Evolutionary conservation across 1,140 invertebrate species (phyloP), one percentile per base, ranked within the genome.

Genomic region (Meloidogyne exigua): DNA sequence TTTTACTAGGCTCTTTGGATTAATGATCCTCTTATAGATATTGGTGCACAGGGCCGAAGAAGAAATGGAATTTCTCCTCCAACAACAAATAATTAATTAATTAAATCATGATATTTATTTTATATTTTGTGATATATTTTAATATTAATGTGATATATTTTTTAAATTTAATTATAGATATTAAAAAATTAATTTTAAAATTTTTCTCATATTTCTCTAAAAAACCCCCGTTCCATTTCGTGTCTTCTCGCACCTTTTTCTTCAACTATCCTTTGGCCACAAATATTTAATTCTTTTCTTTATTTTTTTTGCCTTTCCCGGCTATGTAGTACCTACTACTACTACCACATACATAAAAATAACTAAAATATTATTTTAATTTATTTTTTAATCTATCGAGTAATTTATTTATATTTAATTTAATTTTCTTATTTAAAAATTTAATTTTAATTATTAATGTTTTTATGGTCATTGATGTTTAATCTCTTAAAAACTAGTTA

Each of bases 21-120:
- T 11, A 90, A 90, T 81, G 89, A 90, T 75, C 89, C 89, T 21
- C 83, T 90, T 28, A 81, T 89, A 64, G 89, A 90, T 79, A 85
- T 89, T 11, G 32, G 25, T 21, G 73, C 83, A 32, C 64, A 62
- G 2, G 77, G 77, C 39, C 39, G 75, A 63, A 84, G 62, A 63
- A 42, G 83, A 18, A 82, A 57, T 57, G 49, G 49, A 57, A 57
- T 57, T 57, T n/a, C 49, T 57, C 21, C 49, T n/a, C n/a, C 49
- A n/a, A 57, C 49, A 57, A n/a, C 18, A 57, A 57, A n/a, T 57
- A 57, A 44, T 15, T 44, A 15, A 44, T n/a, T n/a, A n/a, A 57
- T n/a, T 57, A n/a, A n/a, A 57, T n/a, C n/a, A n/a, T 57, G 4
- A 57, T n/a, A n/a, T 57, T 15, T 57, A n/a, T 49, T 49, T 7